A percentile compares a stretch with the other conserved stretches of the same genome.
Conservation (phyloP, 1,140 invertebrate species). For the Heliothis subflexa region DNA sequence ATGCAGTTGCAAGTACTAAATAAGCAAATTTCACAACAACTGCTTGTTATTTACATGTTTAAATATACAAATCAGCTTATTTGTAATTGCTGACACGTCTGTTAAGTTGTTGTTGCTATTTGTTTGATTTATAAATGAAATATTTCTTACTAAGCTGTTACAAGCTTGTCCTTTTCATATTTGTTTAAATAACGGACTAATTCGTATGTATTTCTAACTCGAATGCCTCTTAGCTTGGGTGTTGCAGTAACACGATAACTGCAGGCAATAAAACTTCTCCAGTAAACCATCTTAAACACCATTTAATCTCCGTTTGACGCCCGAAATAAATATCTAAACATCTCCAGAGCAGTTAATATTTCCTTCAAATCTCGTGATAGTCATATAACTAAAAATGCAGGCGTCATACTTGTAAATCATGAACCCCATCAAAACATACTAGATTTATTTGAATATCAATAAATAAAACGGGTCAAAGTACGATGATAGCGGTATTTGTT, state of each 20-base stretch:
- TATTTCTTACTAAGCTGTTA: too few species aligned
- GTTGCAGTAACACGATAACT: not conserved
- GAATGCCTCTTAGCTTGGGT: not conserved
- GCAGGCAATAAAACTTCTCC: too few species aligned
- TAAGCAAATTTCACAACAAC: not conserved
- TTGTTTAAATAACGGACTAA: not conserved
- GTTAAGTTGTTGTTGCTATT: not conserved
- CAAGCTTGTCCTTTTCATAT: not conserved
- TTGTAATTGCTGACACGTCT: constrained; percentile 5
- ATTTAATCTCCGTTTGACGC: not conserved
- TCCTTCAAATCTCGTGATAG: constrained; percentile 21
- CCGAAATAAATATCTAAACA: constrained; percentile 19
- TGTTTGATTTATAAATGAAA: not conserved
- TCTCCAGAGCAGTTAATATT: constrained; percentile 22
- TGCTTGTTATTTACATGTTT: not conserved
- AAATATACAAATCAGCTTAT: not conserved
- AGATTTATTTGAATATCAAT: constrained; percentile 13
- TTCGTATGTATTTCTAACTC: not conserved
- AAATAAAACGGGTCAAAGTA: constrained; percentile 36
- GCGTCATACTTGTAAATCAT: constrained; percentile 29
- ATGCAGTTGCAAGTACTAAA: not conserved
- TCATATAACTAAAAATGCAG: constrained; percentile 34
- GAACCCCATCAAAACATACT: constrained; percentile 6
- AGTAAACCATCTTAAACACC: not conserved
- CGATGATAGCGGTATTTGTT: not conserved